Base-by-base conservation (phyloP, 2,888 invertebrate species). In the Drosophila percnosoma region DNA sequence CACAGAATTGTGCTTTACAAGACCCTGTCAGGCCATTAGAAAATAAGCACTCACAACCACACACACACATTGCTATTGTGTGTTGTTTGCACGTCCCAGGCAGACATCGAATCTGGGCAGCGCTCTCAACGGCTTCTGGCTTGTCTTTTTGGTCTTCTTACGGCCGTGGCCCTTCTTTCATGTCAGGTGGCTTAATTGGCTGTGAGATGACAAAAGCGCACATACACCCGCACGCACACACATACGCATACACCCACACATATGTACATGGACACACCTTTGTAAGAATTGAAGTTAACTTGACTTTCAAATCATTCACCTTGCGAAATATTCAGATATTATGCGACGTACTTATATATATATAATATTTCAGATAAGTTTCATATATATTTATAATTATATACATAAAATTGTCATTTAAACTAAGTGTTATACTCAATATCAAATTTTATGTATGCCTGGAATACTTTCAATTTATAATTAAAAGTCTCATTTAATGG, bases 171-270 rank as follows among this genome's bases (percentile, higher is more conserved):
- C 62, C 73, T 65, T 73, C 71, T 61, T 83, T 69, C 68, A 64
- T 72, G 80, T 88, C 73, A 76, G 81, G 66, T 75, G 66, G 71
- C 75, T 80, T 83, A 86, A 90, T 86, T 86, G 89, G 89, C 75
- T 71, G 75, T 66, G 65, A 83, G 78, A 74, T 74, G 76, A 73
- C 84, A 86, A 75, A 78, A 65, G 61, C 77, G 49, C 42, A 15
- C 58, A 57, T 27, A 45, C 38, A 36, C 60, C 38, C 24, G 27
- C 49, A n/a, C 29, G 57, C 38, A 38, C 61, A 29, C 38, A 45
- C 49, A 11, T 53, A 21, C 27, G 29, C 58, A 66, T 40, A 38
- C 54, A 27, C 33, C 42, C 45, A 59, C 52, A 62, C 45, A 42
- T 34, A 36, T 40, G 31, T 13, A 24, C 10, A 34, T 42, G 31